phyloP scores from a whole-genome alignment of 2,113 vertebrate genomes.

The Podocnemis expansa region DNA sequence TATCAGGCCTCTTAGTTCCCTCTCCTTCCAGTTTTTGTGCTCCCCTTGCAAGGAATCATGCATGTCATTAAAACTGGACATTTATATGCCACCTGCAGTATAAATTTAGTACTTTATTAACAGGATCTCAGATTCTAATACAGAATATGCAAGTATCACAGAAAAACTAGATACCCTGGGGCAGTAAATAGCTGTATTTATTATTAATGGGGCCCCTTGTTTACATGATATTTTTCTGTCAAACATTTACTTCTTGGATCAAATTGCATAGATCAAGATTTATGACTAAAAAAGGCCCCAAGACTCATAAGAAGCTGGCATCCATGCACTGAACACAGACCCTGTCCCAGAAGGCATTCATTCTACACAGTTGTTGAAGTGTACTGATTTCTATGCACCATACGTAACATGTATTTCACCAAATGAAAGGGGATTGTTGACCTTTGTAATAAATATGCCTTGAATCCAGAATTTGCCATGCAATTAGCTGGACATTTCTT shows the following conservation, averaged over 20 bases:
- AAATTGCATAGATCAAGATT: background rate
- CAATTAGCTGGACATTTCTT: slow-evolving; percentile 69
- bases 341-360: slow-evolving; percentile 10
- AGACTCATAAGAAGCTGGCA: background rate
- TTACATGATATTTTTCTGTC: background rate
- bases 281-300: background rate
- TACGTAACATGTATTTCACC: slow-evolving; percentile 54
- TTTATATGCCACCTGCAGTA: background rate
- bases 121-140: background rate
- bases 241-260: background rate
- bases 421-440: slow-evolving; percentile 64
- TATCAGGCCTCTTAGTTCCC: background rate
- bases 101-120: background rate
- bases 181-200: background rate
- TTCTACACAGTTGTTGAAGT: slow-evolving; percentile 27
- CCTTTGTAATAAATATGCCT: slow-evolving; percentile 57
- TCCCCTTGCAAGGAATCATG: background rate
- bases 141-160: background rate
- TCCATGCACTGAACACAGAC: slow-evolving; percentile 13
- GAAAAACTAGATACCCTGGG: background rate
- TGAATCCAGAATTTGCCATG: slow-evolving; percentile 25
- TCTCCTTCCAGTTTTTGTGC: background rate
- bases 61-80: background rate
- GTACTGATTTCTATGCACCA: slow-evolving; percentile 49
- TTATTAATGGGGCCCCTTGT: background rate